Conservation (phyloP, 2,113 vertebrate species). For the Catagonus wagneri region DNA sequence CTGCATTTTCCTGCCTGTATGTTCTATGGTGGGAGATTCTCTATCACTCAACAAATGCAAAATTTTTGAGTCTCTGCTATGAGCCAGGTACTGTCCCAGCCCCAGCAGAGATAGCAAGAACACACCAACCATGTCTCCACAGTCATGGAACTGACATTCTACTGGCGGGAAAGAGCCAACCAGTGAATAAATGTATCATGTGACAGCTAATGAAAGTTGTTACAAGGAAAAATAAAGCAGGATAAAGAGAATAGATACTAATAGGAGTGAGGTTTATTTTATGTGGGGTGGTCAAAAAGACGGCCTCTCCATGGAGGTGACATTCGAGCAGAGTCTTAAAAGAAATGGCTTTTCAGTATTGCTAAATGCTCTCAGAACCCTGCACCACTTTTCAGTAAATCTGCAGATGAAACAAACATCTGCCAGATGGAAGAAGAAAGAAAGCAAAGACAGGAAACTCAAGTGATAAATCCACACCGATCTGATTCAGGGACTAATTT, state of each 20-base stretch:
- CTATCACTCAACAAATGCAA: background rate
- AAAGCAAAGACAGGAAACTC: conserved; percentile 61
- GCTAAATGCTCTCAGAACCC: conserved; percentile 52
- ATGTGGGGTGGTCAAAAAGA: conserved; percentile 43
- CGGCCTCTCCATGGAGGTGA: background rate
- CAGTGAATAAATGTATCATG: background rate
- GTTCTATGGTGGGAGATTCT: background rate
- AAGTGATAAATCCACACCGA: conserved; percentile 70
- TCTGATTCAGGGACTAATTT: conserved; percentile 66
- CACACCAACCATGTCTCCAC: background rate
- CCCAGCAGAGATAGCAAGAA: background rate
- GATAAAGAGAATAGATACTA: background rate
- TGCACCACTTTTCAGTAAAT: conserved; percentile 50
- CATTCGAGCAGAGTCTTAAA: conserved; percentile 35
- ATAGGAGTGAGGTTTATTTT: background rate
- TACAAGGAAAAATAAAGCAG: conserved; percentile 4
- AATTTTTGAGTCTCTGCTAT: background rate
- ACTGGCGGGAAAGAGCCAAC: background rate
- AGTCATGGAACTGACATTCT: background rate
- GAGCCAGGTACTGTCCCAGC: background rate
- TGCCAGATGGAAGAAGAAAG: conserved; percentile 69
- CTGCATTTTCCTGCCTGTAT: background rate
- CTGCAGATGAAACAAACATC: conserved; percentile 70
- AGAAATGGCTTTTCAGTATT: conserved; percentile 47
- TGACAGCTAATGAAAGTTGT: background rate